phyloP scores from a whole-genome alignment of 2,888 invertebrate genomes.

The Campopleginae sp. region DNA sequence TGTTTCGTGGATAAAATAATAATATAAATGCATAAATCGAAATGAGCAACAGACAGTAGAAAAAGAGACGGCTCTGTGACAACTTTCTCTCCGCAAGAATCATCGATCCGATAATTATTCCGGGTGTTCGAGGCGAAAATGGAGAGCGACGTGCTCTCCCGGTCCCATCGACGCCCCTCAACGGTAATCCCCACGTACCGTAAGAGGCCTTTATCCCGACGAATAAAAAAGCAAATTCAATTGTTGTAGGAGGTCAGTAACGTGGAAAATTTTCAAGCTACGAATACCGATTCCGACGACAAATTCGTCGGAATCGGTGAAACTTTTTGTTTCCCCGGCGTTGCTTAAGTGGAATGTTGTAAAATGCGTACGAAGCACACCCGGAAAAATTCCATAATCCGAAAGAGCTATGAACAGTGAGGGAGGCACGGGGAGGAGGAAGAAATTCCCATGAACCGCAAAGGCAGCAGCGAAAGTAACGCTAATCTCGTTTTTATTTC shows the following conservation, averaged over 20 bases:
- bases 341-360: background rate
- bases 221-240: constrained; percentile 22
- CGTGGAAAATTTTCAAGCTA: constrained; percentile 43
- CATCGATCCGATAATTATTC: constrained; percentile 62
- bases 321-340: background rate
- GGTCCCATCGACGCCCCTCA: background rate
- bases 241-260: constrained; percentile 75
- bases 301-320: background rate
- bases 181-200: constrained; percentile 19
- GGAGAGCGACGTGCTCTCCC: constrained; percentile 51
- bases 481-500: constrained; percentile 48
- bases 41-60: constrained; percentile 17
- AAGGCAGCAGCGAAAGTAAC: constrained; percentile 57
- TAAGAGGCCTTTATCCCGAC: constrained; percentile 18
- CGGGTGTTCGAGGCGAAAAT: constrained; percentile 49
- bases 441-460: constrained; percentile 46
- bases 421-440: constrained; percentile 11
- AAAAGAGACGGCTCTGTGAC: constrained; percentile 23
- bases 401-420: constrained; percentile 8
- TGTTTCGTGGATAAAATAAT: background rate
- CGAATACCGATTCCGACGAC: constrained; percentile 1
- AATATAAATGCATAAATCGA: background rate
- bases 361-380: constrained; percentile 23
- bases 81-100: constrained; percentile 71
- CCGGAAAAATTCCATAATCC: constrained; percentile 59